Base-by-base conservation (phyloP, 2,888 invertebrate genomes). In the Orchestes rusci region DNA sequence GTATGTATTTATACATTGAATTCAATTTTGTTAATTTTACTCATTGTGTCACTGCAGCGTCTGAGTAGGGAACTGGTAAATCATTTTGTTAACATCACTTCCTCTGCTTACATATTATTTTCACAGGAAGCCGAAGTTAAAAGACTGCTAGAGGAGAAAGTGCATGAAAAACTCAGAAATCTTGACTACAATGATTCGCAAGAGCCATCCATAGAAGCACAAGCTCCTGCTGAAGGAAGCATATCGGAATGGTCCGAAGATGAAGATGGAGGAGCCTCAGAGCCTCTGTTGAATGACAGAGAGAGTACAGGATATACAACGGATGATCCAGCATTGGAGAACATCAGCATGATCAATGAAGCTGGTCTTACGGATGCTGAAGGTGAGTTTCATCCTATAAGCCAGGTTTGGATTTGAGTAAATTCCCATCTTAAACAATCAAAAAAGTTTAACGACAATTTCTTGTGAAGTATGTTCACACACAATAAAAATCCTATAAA, bases 311-410 rank as follows among this genome's bases (percentile, higher is more conserved):
- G 87, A 17, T 89, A 88, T 64, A 86, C 84, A n/a, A 88, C 87
- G 1, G 88, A 89, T 68, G 88, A 89, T 68, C 87, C 87, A 1
- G 87, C 86, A 12, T 71, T 88, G 8, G 88, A 89, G 68, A 88
- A 89, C 68, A 80, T 86, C 37, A 88, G 88, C 29, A 80, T 89
- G 75, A 68, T 88, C 13, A 87, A 89, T 69, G 89, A 89, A 68
- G 83, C 86, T 15, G 88, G 88, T 5, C 75, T 89, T 32, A 89
- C 88, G 2, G 89, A 89, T 70, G 88, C 87, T 7, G 89, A 90
- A 73, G 89, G 75, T 75, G 57, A 34, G 32, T n/a, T 16, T 8
- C 10, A n/a, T n/a, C 23, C 5, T 23, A 7, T 7, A 23, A 23
- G 10, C 10, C 23, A 23, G 10, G 7, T 10, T 23, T 23, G 5